Base-by-base conservation (phyloP, 2,113 vertebrate species). In the Micronisus gabar region DNA sequence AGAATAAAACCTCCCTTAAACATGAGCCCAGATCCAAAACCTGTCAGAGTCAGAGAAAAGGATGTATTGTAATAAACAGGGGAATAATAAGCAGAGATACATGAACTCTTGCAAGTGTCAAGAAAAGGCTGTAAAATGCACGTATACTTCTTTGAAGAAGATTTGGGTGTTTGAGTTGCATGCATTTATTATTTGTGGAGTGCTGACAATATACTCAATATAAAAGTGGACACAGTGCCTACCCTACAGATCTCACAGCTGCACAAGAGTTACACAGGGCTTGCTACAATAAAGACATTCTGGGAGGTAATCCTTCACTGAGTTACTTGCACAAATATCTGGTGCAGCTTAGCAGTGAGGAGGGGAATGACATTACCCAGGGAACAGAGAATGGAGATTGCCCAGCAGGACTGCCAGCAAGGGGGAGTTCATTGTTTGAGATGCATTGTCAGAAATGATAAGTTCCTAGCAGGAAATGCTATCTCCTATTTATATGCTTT, bases 381-480 rank as follows among this genome's bases (percentile, higher is more conserved):
- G 82, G 56, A n/a, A 6, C 0, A 0, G 72, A 40, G 52, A 72
- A 11, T 13, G 55, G 67, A 76, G 72, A 8, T 7, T 40, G 88
- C 85, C 88, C 68, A 34, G 92, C 84, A 67, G 93, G 48, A 13
- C 36, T 72, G 75, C 53, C 52, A 67, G 83, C 52, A 3, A 82
- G 50, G 62, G 66, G 10, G 59, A 71, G 18, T 32, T 30, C 73
- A 80, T 32, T 48, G 34, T 56, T 27, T 36, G 30, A 90, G 26
- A 34, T 48, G 65, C 73, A 29, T 21, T 82, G 84, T 32, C 79
- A 73, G 82, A 38, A 29, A 30, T 32, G 15, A 27, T 38, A 38
- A 76, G 75, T 17, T 92, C 87, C 85, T 72, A 83, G 95, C 84
- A 80, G 93, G 95, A 86, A 82, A 22, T 41, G n/a, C 50, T 55